Evolutionary conservation across 2,888 invertebrate genomes (phyloP).

Genomic region (Archips crataeganus): DNA sequence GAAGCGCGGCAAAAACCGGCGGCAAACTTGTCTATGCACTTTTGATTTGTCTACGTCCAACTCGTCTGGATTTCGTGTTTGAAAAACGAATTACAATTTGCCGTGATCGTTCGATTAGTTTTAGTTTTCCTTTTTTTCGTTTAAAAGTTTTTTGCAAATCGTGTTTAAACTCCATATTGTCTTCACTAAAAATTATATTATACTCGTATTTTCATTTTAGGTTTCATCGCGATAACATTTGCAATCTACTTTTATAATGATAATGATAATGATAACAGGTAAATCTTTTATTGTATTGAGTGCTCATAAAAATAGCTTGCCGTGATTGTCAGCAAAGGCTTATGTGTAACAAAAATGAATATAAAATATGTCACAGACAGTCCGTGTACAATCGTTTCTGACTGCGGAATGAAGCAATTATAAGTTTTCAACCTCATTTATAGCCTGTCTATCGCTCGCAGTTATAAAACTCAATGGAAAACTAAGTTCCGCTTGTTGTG

Average conservation of each 20-base stretch:
- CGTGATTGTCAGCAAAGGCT: background rate
- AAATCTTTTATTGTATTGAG: slow-evolving; percentile 9
- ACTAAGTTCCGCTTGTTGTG: slow-evolving; percentile 72
- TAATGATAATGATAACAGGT: slow-evolving; percentile 6
- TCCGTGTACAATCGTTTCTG: slow-evolving; percentile 63
- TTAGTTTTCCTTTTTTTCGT: slow-evolving; percentile 52
- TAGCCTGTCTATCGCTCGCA: slow-evolving; percentile 80
- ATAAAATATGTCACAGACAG: slow-evolving; percentile 58
- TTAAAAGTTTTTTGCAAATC: background rate
- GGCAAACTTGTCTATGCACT: slow-evolving; percentile 76
- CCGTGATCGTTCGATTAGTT: slow-evolving; percentile 63
- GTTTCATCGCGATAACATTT: background rate
- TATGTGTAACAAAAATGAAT: slow-evolving; percentile 25
- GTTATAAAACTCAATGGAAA: slow-evolving; percentile 78
- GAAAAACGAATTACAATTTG: slow-evolving; percentile 59
- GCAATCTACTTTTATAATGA: background rate
- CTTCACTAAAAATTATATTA: background rate
- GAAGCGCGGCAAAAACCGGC: slow-evolving; percentile 64
- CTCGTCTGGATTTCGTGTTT: slow-evolving; percentile 52
- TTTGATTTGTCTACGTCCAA: slow-evolving; percentile 59
- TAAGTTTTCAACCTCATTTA: slow-evolving; percentile 83
- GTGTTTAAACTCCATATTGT: background rate
- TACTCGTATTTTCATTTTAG: background rate
- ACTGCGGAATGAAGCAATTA: slow-evolving; percentile 84
- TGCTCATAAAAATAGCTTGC: slow-evolving; percentile 1